Evolutionary conservation across 2,888 invertebrate genomes (phyloP).

Genomic region (Macaria liturata): DNA sequence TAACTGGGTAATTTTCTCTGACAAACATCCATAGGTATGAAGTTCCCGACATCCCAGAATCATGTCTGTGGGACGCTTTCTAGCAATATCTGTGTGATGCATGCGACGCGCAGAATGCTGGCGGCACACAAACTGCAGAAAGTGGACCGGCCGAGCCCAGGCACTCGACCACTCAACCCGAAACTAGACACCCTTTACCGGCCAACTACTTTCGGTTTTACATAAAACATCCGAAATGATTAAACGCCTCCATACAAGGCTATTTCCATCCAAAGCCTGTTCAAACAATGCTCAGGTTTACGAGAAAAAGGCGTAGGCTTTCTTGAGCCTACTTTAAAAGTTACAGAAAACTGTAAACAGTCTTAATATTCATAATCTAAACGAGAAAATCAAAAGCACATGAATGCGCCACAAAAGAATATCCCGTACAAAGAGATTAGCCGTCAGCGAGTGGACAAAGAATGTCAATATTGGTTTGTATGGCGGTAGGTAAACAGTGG

Average conservation of each 20-base stretch:
- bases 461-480: slow-evolving; percentile 78
- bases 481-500: slow-evolving; percentile 67
- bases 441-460: slow-evolving; percentile 70
- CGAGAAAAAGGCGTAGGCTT: slow-evolving; percentile 12
- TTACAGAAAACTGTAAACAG: slow-evolving; percentile 11
- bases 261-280: not conserved
- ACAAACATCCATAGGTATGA: slow-evolving; percentile 30
- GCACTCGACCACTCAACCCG: slow-evolving; percentile 32
- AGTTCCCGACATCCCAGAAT: slow-evolving; percentile 50
- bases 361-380: slow-evolving; percentile 25
- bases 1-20: slow-evolving; percentile 33
- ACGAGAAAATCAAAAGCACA: slow-evolving; percentile 40
- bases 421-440: slow-evolving; percentile 69
- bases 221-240: slow-evolving; percentile 13
- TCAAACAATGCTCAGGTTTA: slow-evolving; percentile 4
- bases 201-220: slow-evolving; percentile 13
- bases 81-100: slow-evolving; percentile 64
- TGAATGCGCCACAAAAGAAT: slow-evolving; percentile 58
- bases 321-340: slow-evolving; percentile 2
- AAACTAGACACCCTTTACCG: slow-evolving; percentile 40
- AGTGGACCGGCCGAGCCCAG: slow-evolving; percentile 60
- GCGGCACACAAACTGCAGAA: slow-evolving; percentile 65
- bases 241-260: slow-evolving; percentile 4
- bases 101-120: slow-evolving; percentile 49
- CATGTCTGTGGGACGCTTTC: slow-evolving; percentile 59